Base-by-base conservation (phyloP, 1,140 invertebrate genomes). In the Diorhabda carinulata region DNA sequence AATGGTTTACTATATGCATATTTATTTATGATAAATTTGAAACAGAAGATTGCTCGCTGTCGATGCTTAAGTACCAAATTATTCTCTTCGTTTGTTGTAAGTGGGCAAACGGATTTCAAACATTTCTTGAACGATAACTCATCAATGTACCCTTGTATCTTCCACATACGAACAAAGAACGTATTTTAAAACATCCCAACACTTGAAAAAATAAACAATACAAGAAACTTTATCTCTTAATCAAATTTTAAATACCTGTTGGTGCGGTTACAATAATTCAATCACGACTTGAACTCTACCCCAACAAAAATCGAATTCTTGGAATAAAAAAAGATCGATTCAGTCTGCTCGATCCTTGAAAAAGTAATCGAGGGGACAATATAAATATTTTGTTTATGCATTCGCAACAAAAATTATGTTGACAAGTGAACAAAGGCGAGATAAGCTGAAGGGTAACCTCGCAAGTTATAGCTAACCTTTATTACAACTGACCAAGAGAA, bases 331-430 rank as follows among this genome's bases (percentile, higher is more conserved):
- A 67, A 71, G 67, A 64, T 57, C 68, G 70, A 67, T 70, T 57
- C 68, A 67, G 70, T 70, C 70, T 66, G 43, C 64, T 66, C 69
- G 64, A 56, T 57, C 60, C 62, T 68, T 64, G 70, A 73, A 78
- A 79, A 78, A 77, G 70, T 76, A 78, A 76, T 78, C 78, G 73
- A 73, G 72, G 77, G 78, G 78, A 80, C 79, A 80, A 80, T 80
- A 80, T 80, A 80, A 80, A 80, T 81, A 81, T 81, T 81, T 81
- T 81, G 79, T 79, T 80, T 79, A 81, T 81, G 78, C 78, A 80
- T 80, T 79, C 78, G 73, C 77, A 71, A 74, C 76, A 78, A 80
- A 80, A 81, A 80, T 81, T 81, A 81, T 81, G 78, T 79, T 79
- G 78, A 80, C 78, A 80, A 78, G 79, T 74, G 78, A 81, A 80